These are phyloP conservation scores for Pachyseris speciosa DNA, from an alignment of 64 coral and sea anemone species.

Conservation along the genomic window DNA sequence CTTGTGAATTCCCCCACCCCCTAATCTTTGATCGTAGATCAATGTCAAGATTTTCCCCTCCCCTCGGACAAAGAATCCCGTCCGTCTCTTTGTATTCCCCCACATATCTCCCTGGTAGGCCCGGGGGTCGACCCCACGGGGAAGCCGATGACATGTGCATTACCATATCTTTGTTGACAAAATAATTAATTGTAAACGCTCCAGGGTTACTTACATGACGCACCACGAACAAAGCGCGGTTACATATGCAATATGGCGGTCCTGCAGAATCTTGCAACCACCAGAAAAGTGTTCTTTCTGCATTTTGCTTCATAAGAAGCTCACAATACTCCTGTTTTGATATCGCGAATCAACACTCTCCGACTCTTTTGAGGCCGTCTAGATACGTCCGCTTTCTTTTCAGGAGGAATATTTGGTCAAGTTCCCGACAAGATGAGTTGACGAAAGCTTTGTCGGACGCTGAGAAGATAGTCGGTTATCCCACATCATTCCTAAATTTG, in stretches of 20 bases:
- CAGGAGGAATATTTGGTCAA: slow-evolving; percentile 12
- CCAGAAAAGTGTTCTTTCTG: neutral
- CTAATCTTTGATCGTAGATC: too few relatives aligned
- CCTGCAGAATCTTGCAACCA: neutral
- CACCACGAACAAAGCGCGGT: neutral
- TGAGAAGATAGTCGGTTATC: slow-evolving; percentile 97
- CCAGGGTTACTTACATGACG: too few relatives aligned
- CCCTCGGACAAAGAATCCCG: too few relatives aligned
- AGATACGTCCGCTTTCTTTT: neutral
- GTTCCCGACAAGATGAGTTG: slow-evolving; percentile 65
- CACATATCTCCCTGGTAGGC: too few relatives aligned
- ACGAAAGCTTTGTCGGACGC: slow-evolving; percentile 91
- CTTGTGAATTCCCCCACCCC: too few relatives aligned
- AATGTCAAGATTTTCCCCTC: too few relatives aligned
- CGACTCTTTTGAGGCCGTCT: neutral
- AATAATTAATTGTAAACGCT: neutral
- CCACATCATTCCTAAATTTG: slow-evolving; percentile 89
- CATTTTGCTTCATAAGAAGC: neutral
- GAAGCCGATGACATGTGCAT: too few relatives aligned
- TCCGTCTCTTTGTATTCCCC: too few relatives aligned
- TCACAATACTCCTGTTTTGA: neutral
- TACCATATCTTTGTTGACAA: neutral
- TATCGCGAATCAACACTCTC: neutral
- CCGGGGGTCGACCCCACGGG: too few relatives aligned
- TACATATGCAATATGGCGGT: slow-evolving; percentile 4